These are phyloP conservation scores for Agapostemon virescens DNA, from an alignment of 2,888 invertebrate species.

Conservation along the genomic window DNA sequence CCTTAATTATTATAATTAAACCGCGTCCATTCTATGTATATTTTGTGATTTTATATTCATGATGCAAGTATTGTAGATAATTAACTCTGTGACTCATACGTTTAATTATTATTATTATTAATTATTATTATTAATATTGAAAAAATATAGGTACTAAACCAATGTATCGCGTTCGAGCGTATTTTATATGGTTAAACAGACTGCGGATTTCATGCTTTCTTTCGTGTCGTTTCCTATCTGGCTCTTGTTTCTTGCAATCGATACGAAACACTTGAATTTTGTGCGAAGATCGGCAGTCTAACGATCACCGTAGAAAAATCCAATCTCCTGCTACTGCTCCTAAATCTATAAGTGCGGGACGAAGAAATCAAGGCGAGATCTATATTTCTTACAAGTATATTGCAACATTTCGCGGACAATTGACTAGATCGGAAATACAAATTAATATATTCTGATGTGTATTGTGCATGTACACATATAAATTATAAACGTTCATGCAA, in stretches of 20 bases:
- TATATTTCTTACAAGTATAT: conserved; percentile 69
- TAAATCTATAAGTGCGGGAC: background rate
- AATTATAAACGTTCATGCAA: conserved; percentile 36
- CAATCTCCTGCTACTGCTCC: conserved; percentile 24
- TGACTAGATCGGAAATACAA: conserved; percentile 76
- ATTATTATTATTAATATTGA: conserved; percentile 70
- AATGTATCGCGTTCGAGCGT: conserved; percentile 69
- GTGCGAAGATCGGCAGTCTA: background rate
- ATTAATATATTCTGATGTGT: conserved; percentile 54
- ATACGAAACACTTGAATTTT: background rate
- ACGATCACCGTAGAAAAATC: conserved; percentile 27
- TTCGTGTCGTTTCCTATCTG: background rate
- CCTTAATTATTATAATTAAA: conserved; percentile 59
- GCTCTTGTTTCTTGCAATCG: background rate
- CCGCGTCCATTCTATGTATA: conserved; percentile 78
- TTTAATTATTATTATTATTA: conserved; percentile 72
- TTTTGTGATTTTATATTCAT: conserved; percentile 80
- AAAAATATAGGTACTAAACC: conserved; percentile 76
- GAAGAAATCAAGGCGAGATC: conserved; percentile 6
- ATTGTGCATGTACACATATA: conserved; percentile 54
- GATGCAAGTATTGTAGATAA: conserved; percentile 80
- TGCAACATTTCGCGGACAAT: conserved; percentile 72
- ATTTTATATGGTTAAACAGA: conserved; percentile 30
- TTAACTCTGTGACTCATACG: conserved; percentile 78
- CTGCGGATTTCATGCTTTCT: background rate